phyloP scores from a whole-genome alignment of 2,797 vertebrate genomes.

The Hydrocynus forskahlii region DNA sequence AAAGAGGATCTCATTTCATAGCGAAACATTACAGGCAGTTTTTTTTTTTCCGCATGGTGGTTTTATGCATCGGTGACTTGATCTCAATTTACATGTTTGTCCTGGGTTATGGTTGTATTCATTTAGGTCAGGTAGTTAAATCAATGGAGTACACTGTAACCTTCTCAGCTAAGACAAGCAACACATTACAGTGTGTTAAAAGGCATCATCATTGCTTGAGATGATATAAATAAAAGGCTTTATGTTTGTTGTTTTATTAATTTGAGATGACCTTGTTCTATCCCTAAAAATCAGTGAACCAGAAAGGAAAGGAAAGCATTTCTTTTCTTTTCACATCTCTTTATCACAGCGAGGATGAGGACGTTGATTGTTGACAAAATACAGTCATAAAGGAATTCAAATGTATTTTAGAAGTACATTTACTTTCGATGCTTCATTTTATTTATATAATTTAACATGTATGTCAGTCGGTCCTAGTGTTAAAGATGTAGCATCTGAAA shows the following conservation, averaged over 20 bases:
- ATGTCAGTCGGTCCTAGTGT: not conserved
- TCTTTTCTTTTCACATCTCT: not conserved
- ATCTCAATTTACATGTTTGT: constrained; percentile 87
- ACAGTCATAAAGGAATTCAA: too few relatives aligned
- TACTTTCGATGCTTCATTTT: too few relatives aligned
- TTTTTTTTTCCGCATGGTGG: constrained; percentile 84
- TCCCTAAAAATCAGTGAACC: constrained; percentile 17
- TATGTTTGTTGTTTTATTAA: constrained; percentile 38
- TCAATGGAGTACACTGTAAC: constrained; percentile 84
- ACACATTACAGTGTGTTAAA: constrained; percentile 73
- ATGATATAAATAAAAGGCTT: constrained; percentile 64
- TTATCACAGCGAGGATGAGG: not conserved
- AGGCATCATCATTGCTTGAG: constrained; percentile 68
- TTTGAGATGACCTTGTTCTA: constrained; percentile 55
- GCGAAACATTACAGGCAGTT: constrained; percentile 71
- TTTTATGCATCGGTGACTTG: constrained; percentile 89
- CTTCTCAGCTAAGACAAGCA: constrained; percentile 75
- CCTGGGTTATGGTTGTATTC: constrained; percentile 77
- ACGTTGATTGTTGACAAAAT: not conserved
- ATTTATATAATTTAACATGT: not conserved
- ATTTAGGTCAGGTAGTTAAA: constrained; percentile 86
- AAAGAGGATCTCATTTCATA: constrained; percentile 53
- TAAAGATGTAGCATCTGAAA: not conserved
- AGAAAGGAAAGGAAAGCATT: constrained; percentile 1
- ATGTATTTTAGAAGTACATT: not conserved